phyloP scores from a whole-genome alignment of 2,113 vertebrate genomes.

The Cnemophilus loriae region DNA sequence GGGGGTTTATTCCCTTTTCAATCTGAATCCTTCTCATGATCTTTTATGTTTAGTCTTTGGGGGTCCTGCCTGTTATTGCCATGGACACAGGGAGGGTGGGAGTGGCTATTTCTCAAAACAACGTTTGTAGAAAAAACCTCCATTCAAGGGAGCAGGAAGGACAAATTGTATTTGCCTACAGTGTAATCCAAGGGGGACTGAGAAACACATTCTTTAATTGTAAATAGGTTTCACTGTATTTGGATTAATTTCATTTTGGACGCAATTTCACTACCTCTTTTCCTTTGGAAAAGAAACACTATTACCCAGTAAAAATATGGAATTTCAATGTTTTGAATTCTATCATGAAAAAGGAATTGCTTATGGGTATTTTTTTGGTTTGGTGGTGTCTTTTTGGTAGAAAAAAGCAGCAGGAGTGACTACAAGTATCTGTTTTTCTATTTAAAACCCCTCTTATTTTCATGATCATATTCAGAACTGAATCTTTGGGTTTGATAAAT shows the following conservation, averaged over 20 bases:
- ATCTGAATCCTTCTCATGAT: background rate
- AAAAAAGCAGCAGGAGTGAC: background rate
- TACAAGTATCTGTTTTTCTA: background rate
- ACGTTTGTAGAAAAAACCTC: rapidly evolving
- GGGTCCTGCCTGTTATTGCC: background rate
- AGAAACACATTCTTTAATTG: background rate
- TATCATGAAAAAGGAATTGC: background rate
- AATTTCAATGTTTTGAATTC: background rate
- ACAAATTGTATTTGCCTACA: background rate
- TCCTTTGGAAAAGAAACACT: background rate
- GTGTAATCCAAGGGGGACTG: background rate
- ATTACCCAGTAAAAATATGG: background rate
- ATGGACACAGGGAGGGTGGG: background rate
- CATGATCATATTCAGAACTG: background rate
- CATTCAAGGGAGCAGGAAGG: background rate
- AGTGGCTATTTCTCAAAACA: background rate
- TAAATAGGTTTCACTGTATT: background rate
- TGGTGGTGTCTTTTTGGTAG: background rate
- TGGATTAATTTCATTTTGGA: background rate
- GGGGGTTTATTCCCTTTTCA: background rate
- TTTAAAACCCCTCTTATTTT: background rate
- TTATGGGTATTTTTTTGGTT: background rate
- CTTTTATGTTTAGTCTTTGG: background rate
- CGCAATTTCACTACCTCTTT: background rate
- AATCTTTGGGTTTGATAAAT: background rate